A percentile compares a stretch with the other conserved stretches of the same genome.
Conservation (phyloP, 64 coral and sea anemone species). For the Dendrophyllia cribrosa region DNA sequence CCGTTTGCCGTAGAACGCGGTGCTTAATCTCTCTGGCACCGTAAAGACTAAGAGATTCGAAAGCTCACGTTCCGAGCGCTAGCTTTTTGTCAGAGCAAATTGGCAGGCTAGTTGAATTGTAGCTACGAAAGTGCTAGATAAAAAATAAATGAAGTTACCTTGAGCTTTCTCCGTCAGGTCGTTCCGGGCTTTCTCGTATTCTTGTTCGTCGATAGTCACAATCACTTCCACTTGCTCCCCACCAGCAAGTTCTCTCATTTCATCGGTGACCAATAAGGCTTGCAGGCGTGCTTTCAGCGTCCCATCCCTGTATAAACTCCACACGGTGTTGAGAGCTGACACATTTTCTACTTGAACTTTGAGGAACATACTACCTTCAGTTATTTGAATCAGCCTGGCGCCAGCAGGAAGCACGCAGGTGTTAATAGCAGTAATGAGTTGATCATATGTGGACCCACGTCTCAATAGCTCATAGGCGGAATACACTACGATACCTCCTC, state of each 20-base stretch:
- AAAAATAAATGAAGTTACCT: not conserved
- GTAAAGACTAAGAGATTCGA: no score
- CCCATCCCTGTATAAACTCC: not conserved
- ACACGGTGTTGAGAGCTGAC: not conserved
- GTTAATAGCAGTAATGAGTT: no score
- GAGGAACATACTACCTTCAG: not conserved
- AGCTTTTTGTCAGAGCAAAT: no score
- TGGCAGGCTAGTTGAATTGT: no score
- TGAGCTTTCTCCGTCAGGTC: not conserved
- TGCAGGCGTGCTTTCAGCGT: not conserved
- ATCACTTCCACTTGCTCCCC: not conserved
- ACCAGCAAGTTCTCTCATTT: not conserved
- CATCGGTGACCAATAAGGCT: not conserved
- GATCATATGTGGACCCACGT: no score
- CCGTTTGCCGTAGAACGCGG: no score
- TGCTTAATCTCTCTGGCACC: no score
- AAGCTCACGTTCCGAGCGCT: no score
- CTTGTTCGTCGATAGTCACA: not conserved
- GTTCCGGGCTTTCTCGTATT: not conserved
- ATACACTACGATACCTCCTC: no score
- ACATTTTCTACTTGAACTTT: not conserved
- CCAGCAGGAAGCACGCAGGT: no score
- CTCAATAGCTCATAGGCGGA: no score
- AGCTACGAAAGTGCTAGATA: no score
- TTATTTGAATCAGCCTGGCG: not conserved